Conservation (phyloP, 1,140 invertebrate genomes). For the Ostrea edulis region DNA sequence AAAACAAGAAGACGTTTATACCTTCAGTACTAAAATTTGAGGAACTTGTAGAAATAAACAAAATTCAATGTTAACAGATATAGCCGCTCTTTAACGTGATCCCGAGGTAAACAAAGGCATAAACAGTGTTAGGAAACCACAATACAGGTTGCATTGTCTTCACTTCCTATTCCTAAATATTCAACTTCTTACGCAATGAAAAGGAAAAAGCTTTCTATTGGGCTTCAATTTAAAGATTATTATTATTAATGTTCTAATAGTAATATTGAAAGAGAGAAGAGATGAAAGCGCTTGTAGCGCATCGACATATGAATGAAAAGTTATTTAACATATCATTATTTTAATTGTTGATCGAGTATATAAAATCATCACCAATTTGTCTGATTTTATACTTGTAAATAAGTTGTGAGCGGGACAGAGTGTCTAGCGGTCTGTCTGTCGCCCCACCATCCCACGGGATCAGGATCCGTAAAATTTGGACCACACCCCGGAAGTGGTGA, state of each 20-base stretch:
- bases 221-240: background rate
- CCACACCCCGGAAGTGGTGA: conserved; percentile 22
- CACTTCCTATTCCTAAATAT: background rate
- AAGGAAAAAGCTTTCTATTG: background rate
- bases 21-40: background rate
- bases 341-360: background rate
- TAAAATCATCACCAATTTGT: background rate
- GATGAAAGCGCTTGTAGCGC: background rate
- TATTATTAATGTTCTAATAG: background rate
- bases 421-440: conserved; percentile 1
- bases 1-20: background rate
- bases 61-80: background rate
- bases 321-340: background rate
- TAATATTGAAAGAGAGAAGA: background rate
- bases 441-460: background rate
- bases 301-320: background rate
- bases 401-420: background rate
- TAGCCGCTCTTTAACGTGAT: background rate
- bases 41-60: background rate
- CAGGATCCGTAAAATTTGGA: background rate
- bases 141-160: background rate
- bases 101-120: background rate
- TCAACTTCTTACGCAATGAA: conserved; percentile 9
- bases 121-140: background rate
- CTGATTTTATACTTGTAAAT: conserved; percentile 27